Conservation (phyloP, 2,888 invertebrate species). For the Trichacis sp. region DNA sequence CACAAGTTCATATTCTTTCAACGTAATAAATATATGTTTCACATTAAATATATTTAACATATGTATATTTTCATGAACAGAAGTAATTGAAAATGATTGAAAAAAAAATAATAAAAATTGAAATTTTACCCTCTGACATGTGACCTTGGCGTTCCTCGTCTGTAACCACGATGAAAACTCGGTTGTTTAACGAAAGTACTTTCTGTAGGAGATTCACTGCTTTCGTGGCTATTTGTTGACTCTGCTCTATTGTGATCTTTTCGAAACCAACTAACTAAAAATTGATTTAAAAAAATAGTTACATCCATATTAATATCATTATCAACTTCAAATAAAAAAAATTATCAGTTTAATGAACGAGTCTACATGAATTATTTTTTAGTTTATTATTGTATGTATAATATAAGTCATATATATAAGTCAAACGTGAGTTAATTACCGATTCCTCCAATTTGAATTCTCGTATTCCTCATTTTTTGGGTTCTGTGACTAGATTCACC, state of each 20-base stretch:
- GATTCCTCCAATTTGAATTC: conserved; percentile 79
- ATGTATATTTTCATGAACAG: no score
- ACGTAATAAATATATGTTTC: no score
- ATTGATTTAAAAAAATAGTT: neutral
- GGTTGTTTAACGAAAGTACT: conserved; percentile 70
- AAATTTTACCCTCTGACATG: conserved; percentile 55
- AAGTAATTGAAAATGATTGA: no score
- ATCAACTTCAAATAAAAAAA: no score
- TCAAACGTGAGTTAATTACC: conserved; percentile 72
- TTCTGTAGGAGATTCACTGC: conserved; percentile 72
- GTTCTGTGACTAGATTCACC: conserved; percentile 65
- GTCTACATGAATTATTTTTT: no score
- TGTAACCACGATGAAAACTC: conserved; percentile 68
- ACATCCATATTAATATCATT: no score
- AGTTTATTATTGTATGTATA: no score
- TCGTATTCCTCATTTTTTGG: conserved; percentile 66
- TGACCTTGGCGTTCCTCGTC: conserved; percentile 53
- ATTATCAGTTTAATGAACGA: no score
- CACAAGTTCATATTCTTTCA: no score
- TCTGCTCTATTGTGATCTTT: conserved; percentile 71
- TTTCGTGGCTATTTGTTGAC: conserved; percentile 72
- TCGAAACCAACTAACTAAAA: conserved; percentile 73
- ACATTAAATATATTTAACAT: no score
- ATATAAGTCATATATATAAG: no score
- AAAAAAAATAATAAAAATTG: no score